Conservation (phyloP, 2,888 invertebrate species). For the Euplagia quadripunctaria region DNA sequence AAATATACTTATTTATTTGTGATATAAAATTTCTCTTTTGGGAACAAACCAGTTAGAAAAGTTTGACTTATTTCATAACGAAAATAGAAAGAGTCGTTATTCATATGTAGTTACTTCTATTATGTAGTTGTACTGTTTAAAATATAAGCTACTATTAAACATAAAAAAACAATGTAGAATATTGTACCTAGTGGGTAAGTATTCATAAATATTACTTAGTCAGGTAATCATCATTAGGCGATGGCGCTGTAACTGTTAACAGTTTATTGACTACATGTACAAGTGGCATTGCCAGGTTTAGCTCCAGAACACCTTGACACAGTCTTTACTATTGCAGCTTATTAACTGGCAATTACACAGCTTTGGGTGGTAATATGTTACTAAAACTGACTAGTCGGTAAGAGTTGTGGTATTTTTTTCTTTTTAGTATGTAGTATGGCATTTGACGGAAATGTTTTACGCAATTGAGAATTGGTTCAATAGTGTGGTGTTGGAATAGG, state of each 20-base stretch:
- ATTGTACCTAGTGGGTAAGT: background rate
- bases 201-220: background rate
- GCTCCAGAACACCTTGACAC: slow-evolving; percentile 15
- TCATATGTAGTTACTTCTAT: background rate
- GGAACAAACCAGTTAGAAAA: background rate
- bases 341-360: slow-evolving; percentile 9
- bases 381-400: background rate
- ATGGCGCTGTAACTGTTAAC: slow-evolving; percentile 15
- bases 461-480: no score
- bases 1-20: background rate
- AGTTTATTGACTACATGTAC: slow-evolving; percentile 27
- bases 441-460: no score
- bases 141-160: background rate
- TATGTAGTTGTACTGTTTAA: background rate
- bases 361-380: slow-evolving; percentile 63
- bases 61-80: background rate
- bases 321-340: slow-evolving; percentile 13
- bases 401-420: background rate
- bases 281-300: slow-evolving; percentile 9
- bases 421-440: background rate
- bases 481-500: no score
- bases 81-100: background rate
- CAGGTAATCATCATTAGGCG: background rate
- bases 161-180: background rate
- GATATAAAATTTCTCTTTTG: background rate